Evolutionary conservation across 35 echinoderm and acorn worm genomes (phyloP).

Genomic region (Apostichopus japonicus): DNA sequence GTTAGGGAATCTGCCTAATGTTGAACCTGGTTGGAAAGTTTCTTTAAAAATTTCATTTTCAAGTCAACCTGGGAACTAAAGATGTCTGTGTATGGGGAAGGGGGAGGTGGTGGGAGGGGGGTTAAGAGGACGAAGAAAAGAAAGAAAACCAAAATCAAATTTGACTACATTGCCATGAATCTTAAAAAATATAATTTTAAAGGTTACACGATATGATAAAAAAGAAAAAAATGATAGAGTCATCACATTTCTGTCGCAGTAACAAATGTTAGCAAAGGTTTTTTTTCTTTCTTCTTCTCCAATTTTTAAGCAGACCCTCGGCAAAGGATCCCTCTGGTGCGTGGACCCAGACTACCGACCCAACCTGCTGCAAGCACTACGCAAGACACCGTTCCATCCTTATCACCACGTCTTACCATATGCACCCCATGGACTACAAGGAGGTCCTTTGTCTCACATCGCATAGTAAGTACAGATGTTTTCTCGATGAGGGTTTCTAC

Average conservation of each 20-base stretch:
- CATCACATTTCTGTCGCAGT: too few relatives aligned
- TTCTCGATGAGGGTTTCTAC: too few relatives aligned
- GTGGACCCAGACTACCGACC: constrained; percentile 97
- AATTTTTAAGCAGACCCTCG: constrained; percentile 67
- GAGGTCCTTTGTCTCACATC: constrained; percentile 89
- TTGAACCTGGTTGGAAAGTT: too few relatives aligned
- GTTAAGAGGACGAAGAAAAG: background rate
- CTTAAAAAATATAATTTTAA: background rate
- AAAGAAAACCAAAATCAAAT: background rate
- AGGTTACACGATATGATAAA: too few relatives aligned
- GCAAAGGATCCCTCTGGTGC: constrained; percentile 99
- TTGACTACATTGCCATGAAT: background rate
- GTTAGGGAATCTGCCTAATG: too few relatives aligned
- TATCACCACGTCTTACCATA: constrained; percentile 96
- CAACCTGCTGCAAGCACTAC: constrained; percentile 91
- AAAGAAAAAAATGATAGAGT: too few relatives aligned
- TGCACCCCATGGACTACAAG: constrained; percentile 74
- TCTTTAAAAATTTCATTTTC: too few relatives aligned
- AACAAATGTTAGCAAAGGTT: too few relatives aligned
- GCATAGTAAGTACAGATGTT: constrained; percentile 70
- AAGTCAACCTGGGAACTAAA: too few relatives aligned
- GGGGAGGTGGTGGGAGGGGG: background rate
- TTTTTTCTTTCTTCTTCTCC: constrained; percentile 17
- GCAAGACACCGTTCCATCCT: constrained; percentile 98
- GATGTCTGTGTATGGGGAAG: background rate